Base-by-base conservation (phyloP, 2,113 vertebrate species). In the Chamaea fasciata region DNA sequence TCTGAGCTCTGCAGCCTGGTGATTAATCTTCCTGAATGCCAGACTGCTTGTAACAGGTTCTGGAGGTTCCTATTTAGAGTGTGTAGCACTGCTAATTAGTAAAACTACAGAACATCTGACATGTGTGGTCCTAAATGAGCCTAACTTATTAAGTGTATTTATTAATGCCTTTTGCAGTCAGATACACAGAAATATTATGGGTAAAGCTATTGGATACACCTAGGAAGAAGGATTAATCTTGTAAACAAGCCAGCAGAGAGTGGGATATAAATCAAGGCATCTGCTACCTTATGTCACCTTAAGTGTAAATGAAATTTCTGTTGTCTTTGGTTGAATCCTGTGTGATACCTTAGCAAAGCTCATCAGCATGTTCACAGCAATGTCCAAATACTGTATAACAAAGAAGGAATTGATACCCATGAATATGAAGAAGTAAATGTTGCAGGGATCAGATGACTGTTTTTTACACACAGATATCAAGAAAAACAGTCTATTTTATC, bases 121-220 rank as follows among this genome's bases (percentile, higher is more conserved):
- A 73, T 85, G 55, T 4, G 3, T 95, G 74, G 24, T 69, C 82
- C 76, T 95, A 96, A 97, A 96, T 95, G 88, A 97, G 88, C 87
- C 89, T 96, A 71, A 78, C 88, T 97, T 94, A 95, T 95, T 97
- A 97, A 90, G 35, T 83, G 39, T 76, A 39, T 88, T 97, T 96
- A 97, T 96, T 96, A 92, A 97, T 94, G 94, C 26, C 44, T 86
- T 90, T 95, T 90, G 41, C 46, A 81, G 39, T 82, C 37, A 73
- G 20, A 73, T 53, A 71, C 39, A 28, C 37, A 96, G 87, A 92
- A 81, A 90, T 87, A 85, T 75, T 90, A 57, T 70, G 82, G 59
- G 65, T 42, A 87, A 93, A 92, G 50, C 17, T 92, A 75, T 67
- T 83, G 84, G 79, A 93, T 96, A 53, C 21, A 37, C 59, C 67